Evolutionary conservation across 2,797 vertebrate genomes (phyloP).

Genomic region (Eremophila alpestris): DNA sequence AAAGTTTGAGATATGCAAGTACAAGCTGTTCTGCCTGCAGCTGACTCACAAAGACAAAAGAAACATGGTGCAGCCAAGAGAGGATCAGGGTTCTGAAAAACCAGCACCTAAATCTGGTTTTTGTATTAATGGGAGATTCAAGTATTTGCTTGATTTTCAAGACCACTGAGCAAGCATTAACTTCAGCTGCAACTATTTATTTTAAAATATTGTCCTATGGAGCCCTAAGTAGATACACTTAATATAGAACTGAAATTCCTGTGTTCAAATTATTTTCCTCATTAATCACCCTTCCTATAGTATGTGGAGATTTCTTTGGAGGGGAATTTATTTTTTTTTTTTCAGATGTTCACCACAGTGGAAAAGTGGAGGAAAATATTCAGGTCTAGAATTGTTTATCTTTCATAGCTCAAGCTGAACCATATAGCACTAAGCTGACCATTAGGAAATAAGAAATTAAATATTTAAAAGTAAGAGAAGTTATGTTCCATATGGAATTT

Average conservation of each 20-base stretch:
- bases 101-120: background rate
- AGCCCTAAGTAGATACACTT: background rate
- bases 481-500: background rate
- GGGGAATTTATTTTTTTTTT: background rate
- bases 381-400: background rate
- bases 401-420: background rate
- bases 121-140: background rate
- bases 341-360: background rate
- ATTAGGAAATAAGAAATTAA: background rate
- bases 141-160: background rate
- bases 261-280: background rate
- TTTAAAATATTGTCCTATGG: background rate
- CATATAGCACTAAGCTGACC: background rate
- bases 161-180: background rate
- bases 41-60: background rate
- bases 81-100: background rate
- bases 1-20: background rate
- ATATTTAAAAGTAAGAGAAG: background rate
- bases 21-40: background rate
- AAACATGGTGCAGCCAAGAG: background rate
- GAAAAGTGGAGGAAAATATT: background rate
- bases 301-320: background rate
- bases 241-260: background rate
- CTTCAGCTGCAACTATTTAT: background rate
- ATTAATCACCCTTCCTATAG: background rate